These are phyloP conservation scores for Aleiodes leptofemur DNA, from an alignment of 2,888 invertebrate species.

Conservation along the genomic window DNA sequence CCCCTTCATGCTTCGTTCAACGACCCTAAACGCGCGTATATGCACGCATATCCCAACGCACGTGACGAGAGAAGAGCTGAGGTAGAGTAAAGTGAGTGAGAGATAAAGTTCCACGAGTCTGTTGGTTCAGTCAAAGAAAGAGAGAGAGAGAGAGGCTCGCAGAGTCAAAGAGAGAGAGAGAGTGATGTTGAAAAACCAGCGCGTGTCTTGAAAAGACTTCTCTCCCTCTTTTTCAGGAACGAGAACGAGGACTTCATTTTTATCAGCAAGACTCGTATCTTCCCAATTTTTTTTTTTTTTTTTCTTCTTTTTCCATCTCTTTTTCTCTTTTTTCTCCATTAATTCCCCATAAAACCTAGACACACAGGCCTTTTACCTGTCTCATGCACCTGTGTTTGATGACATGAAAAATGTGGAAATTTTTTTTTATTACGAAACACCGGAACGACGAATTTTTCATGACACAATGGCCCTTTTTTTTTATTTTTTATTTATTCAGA, in stretches of 20 bases:
- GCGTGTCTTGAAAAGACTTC: conserved; percentile 35
- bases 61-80: conserved; percentile 56
- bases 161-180: conserved; percentile 23
- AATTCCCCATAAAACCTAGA: conserved; percentile 49
- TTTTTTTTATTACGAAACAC: too few species aligned
- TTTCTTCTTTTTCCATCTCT: not conserved
- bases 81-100: conserved; percentile 32
- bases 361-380: not conserved
- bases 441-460: conserved; percentile 43
- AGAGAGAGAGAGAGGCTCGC: conserved; percentile 16
- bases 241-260: conserved; percentile 54
- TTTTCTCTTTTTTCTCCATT: conserved; percentile 37
- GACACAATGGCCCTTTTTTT: not conserved
- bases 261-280: conserved; percentile 32
- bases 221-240: conserved; percentile 6
- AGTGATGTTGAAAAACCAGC: conserved; percentile 47
- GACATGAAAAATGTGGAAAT: not conserved
- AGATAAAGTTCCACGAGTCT: conserved; percentile 23
- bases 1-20: conserved; percentile 70
- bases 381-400: conserved; percentile 26
- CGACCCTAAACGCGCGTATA: conserved; percentile 64
- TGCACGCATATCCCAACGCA: conserved; percentile 60
- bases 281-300: not conserved
- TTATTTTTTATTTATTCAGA: not conserved
- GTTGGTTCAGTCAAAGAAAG: conserved; percentile 21